These are phyloP conservation scores for Acanthaster planci DNA, from an alignment of 35 echinoderm and acorn worm genomes.

Conservation along the genomic window DNA sequence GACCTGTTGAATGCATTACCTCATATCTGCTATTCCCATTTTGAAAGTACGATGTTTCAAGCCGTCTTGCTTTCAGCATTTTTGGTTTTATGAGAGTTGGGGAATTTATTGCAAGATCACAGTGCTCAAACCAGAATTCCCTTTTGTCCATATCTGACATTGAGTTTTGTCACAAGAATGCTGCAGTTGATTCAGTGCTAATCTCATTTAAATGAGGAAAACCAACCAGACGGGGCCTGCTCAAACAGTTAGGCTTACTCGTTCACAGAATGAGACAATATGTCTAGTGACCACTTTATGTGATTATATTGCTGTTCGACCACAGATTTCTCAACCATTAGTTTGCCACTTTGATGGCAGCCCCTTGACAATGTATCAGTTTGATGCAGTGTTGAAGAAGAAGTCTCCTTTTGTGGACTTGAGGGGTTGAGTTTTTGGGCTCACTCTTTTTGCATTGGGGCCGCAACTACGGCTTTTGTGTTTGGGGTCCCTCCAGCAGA, in stretches of 20 bases:
- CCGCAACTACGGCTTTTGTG: not conserved
- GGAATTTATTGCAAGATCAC: not conserved
- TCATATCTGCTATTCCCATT: not conserved
- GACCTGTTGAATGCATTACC: not conserved
- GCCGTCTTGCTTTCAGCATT: not conserved
- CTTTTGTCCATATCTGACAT: not conserved
- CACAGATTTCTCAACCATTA: not conserved
- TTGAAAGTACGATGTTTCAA: slow-evolving; percentile 9
- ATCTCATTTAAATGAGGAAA: slow-evolving; percentile 7
- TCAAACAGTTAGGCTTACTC: not conserved
- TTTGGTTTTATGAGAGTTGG: slow-evolving; percentile 36
- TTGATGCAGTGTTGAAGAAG: not conserved
- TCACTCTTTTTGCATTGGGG: slow-evolving; percentile 29
- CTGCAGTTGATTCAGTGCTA: not conserved
- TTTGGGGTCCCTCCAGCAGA: not conserved
- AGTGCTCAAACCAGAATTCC: not conserved
- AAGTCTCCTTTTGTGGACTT: not conserved
- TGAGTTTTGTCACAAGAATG: not conserved
- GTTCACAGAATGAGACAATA: not conserved
- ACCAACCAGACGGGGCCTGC: slow-evolving; percentile 1
- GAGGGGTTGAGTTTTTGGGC: not conserved
- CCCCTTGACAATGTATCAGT: not conserved
- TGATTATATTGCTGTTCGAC: not conserved
- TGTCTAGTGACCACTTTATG: not conserved
- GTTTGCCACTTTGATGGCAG: not conserved